Evolutionary conservation across 2,797 vertebrate genomes (phyloP).

Genomic region (Salarias fasciatus): DNA sequence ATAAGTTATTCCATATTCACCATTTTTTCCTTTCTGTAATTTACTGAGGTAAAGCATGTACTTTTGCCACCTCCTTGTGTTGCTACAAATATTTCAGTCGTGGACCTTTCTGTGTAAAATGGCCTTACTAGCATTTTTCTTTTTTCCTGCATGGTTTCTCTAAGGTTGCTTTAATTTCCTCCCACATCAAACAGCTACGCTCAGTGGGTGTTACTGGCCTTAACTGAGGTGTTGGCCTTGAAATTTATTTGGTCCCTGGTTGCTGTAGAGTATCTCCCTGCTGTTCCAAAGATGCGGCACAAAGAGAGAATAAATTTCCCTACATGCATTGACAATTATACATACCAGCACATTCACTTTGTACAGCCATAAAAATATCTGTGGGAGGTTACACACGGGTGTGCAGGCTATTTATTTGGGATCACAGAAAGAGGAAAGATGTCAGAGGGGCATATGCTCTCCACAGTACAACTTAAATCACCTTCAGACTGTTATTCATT

Average conservation of each 20-base stretch:
- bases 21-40: too few species aligned
- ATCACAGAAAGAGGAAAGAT: too few species aligned
- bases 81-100: slow-evolving; percentile 5
- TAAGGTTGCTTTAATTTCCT: slow-evolving; percentile 21
- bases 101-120: slow-evolving; percentile 9
- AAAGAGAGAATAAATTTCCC: slow-evolving; percentile 1
- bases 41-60: too few species aligned
- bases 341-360: neutral
- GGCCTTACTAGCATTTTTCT: neutral
- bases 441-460: too few species aligned
- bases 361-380: neutral
- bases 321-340: neutral
- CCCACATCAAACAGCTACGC: slow-evolving; percentile 4
- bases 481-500: too few species aligned
- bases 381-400: neutral
- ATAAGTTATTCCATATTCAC: too few species aligned
- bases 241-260: neutral
- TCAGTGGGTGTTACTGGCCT: slow-evolving; percentile 1
- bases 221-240: slow-evolving; percentile 16
- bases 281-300: neutral
- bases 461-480: too few species aligned
- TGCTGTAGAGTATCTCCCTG: slow-evolving; percentile 1
- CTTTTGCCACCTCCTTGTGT: too few species aligned
- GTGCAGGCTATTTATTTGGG: neutral
- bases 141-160: neutral